Conservation (phyloP, 2,888 invertebrate genomes). For the Laothoe populi region DNA sequence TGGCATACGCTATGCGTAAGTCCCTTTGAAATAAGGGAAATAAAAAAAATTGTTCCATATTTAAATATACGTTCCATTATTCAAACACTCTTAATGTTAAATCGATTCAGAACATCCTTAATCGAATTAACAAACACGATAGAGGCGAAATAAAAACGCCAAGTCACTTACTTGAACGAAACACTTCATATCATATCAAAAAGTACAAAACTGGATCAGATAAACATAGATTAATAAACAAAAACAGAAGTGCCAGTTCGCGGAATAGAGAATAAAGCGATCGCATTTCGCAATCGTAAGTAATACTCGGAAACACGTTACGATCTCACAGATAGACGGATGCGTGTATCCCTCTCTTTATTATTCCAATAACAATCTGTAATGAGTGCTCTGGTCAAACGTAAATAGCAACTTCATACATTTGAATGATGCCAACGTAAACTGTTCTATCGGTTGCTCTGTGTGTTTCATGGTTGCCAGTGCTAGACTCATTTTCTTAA, state of each 20-base stretch:
- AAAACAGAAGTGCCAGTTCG: slow-evolving; percentile 80
- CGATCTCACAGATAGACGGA: slow-evolving; percentile 74
- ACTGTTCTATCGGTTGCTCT: slow-evolving; percentile 62
- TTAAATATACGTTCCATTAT: too few species aligned
- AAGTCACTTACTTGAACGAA: not conserved
- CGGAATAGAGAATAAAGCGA: slow-evolving; percentile 78
- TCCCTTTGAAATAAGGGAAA: too few species aligned
- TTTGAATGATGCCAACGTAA: slow-evolving; percentile 83
- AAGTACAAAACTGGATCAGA: slow-evolving; percentile 61
- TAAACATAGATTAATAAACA: slow-evolving; percentile 79
- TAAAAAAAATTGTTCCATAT: too few species aligned
- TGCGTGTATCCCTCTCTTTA: slow-evolving; percentile 77
- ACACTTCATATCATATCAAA: slow-evolving; percentile 49
- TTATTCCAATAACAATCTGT: slow-evolving; percentile 85
- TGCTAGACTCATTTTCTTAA: slow-evolving; percentile 16
- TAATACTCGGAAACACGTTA: slow-evolving; percentile 74
- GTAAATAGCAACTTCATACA: slow-evolving; percentile 84
- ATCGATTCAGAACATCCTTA: too few species aligned
- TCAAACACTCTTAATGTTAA: too few species aligned
- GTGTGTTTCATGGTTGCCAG: slow-evolving; percentile 62
- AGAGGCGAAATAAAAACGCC: not conserved
- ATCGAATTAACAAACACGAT: too few species aligned
- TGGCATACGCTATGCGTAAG: too few species aligned
- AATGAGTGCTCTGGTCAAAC: slow-evolving; percentile 84
- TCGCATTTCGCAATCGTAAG: slow-evolving; percentile 70